Evolutionary conservation across 1,140 invertebrate genomes (phyloP), one percentile per base, ranked within the genome.

Genomic region (Drosophila sproati): DNA sequence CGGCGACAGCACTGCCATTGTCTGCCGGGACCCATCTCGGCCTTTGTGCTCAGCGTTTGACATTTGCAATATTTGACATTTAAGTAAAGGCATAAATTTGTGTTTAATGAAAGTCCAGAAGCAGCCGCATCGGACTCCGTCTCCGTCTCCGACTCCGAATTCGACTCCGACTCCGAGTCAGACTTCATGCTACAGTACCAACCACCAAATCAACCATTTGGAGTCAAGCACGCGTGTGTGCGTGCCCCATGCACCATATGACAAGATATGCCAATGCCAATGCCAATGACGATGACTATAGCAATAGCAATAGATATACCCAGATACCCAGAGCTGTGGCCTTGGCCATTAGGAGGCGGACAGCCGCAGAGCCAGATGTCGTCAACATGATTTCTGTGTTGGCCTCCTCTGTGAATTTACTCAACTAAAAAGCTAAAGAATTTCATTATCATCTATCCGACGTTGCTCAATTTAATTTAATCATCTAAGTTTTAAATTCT

Each of bases 31-130:
- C 32, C 54, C 55, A 72, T 72, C 69, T 73, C 60, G 50, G 34
- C 45, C 59, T 52, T 52, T 37, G 71, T 51, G 71, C 43, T 61
- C 43, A 60, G 66, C 78, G 63, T 82, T 83, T 83, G 82, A 85
- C 77, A 89, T 90, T 90, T 86, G 81, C 86, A 77, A 90, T 90
- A 90, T 90, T 90, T 90, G 86, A 90, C 85, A 89, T 83, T 88
- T 73, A 88, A 88, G 85, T 82, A 83, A 86, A 82, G 77, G 86
- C 77, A 90, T 90, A 90, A 90, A 90, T 90, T 90, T 85, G 77
- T 77, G 79, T 90, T 90, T 90, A 90, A 90, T 90, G 82, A 90
- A 90, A 90, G 80, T 20, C 69, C 70, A 77, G 83, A 81, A 72
- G 60, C 45, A 41, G 32, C 50, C 3, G 39, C 28, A 57, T 43